Evolutionary conservation across 2,797 vertebrate species (phyloP), one percentile per base, ranked within the genome.

Genomic region (Ceryle rudis): DNA sequence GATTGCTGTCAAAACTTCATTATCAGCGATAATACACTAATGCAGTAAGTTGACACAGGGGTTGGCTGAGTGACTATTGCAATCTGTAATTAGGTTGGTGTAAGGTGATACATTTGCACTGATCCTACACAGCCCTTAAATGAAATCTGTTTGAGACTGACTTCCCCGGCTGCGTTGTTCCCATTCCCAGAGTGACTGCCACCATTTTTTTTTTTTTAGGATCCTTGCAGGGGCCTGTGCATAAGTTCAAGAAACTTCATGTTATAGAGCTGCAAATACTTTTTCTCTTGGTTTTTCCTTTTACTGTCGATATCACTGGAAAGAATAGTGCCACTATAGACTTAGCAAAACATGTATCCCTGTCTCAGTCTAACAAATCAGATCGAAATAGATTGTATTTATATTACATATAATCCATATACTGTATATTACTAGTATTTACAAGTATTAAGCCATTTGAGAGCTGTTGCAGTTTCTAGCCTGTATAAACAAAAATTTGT

Each of bases 1-100:
- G 95, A 96, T 98, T 98, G 97, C 86, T 91, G 87, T 96, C 94
- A 97, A 86, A 96, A 97, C 86, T 95, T 96, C 89, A 93, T 97
- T 96, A 97, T 97, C 89, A 83, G 44, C 95, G 96, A 91, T 95
- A 97, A 97, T 94, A 89, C 35, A 96, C 90, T 97, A 96, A 96
- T 97, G 77, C 92, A 96, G 11, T 87, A 89, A 64, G 62, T 81
- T 97, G 96, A 96, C 95, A 91, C 70, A 91, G 62, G 89, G 55
- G 70, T 85, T 97, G 95, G 90, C 75, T 96, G 90, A 92, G 92
- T 97, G 90, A 95, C 93, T 98, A 39, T 97, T 95, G 77, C 89
- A 93, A 28, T 96, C 79, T 95, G 78, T 95, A 96, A 96, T 97
- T 97, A 95, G 86, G 42, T 42, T 73, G 79, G 73, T 88, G 90